Percentiles rank a stretch among this genome's conserved stretches.
Conservation (phyloP, 2,888 invertebrate species). For the Xanthostigma xanthostigma region DNA sequence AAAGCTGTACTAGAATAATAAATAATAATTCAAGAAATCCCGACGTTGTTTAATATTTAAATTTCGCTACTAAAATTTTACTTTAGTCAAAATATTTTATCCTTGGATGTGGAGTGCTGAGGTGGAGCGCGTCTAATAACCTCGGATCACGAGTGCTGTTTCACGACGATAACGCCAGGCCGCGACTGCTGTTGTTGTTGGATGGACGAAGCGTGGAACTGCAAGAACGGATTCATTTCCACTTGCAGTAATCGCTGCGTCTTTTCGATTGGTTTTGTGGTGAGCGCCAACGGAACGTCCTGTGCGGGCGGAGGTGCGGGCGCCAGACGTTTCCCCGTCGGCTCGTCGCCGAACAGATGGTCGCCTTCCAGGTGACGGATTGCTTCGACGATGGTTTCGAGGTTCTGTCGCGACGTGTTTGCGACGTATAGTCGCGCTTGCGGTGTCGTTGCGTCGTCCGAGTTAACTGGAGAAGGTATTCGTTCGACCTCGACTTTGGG, state of each 20-base stretch:
- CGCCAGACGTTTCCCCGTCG: conserved; percentile 26
- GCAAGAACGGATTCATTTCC: conserved; percentile 46
- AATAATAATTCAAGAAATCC: neutral
- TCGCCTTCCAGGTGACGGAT: conserved; percentile 96
- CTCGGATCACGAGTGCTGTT: conserved; percentile 62
- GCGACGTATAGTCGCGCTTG: conserved; percentile 39
- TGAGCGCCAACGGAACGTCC: conserved; percentile 43
- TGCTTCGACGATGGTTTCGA: conserved; percentile 97
- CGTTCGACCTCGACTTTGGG: conserved; percentile 67
- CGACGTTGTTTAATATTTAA: neutral
- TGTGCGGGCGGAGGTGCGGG: conserved; percentile 22
- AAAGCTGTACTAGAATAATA: too few species aligned
- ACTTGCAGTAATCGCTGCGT: conserved; percentile 30
- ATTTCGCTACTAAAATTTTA: conserved; percentile 2
- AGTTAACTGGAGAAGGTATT: conserved; percentile 39
- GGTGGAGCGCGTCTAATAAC: conserved; percentile 26
- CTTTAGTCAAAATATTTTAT: conserved; percentile 1
- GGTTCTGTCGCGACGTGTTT: conserved; percentile 78
- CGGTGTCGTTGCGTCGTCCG: conserved; percentile 30
- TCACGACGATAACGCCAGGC: conserved; percentile 83
- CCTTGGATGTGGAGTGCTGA: neutral
- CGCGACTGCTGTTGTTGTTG: conserved; percentile 50
- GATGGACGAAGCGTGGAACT: conserved; percentile 34
- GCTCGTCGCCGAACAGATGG: conserved; percentile 73
- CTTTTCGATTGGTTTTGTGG: conserved; percentile 28